Percentiles rank a stretch among this genome's conserved stretches.
These are phyloP conservation scores for Sphaerodactylus townsendi DNA, from an alignment of 2,113 vertebrate genomes.

Conservation along the genomic window DNA sequence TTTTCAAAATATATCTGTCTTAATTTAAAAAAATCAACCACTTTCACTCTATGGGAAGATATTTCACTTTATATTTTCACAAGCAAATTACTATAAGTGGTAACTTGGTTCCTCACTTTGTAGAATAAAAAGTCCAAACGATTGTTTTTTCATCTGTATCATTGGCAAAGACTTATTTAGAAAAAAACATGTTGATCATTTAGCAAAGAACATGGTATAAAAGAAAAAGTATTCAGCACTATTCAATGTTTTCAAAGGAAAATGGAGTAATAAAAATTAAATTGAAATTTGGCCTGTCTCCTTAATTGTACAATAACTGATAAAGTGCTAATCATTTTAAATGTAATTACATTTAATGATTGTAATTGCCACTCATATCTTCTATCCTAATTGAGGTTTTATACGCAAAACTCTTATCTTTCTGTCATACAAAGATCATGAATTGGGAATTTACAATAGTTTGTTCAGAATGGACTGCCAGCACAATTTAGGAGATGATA, in stretches of 20 bases:
- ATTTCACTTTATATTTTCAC: not conserved
- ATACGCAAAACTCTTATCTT: constrained; percentile 57
- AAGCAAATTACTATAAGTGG: constrained; percentile 20
- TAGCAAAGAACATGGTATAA: constrained; percentile 51
- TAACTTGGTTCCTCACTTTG: constrained; percentile 22
- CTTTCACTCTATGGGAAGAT: constrained; percentile 19
- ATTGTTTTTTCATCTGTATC: constrained; percentile 57
- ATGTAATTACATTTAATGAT: constrained; percentile 78
- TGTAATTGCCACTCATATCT: constrained; percentile 69
- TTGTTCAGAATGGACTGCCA: constrained; percentile 43
- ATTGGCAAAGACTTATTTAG: constrained; percentile 43
- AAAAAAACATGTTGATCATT: constrained; percentile 42
- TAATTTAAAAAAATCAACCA: constrained; percentile 6
- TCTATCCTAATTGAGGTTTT: constrained; percentile 60
- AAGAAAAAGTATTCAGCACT: constrained; percentile 55
- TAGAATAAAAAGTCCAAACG: constrained; percentile 31
- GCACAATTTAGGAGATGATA: not conserved
- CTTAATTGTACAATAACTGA: constrained; percentile 69
- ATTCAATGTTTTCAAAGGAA: constrained; percentile 58
- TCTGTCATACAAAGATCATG: constrained; percentile 22
- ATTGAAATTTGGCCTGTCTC: constrained; percentile 62
- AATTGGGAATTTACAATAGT: constrained; percentile 7
- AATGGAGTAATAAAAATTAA: constrained; percentile 66
- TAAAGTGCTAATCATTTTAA: constrained; percentile 76
- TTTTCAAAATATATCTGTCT: constrained; percentile 37